Evolutionary conservation across 2,888 invertebrate species (phyloP).

Genomic region (Steromphala cineraria): DNA sequence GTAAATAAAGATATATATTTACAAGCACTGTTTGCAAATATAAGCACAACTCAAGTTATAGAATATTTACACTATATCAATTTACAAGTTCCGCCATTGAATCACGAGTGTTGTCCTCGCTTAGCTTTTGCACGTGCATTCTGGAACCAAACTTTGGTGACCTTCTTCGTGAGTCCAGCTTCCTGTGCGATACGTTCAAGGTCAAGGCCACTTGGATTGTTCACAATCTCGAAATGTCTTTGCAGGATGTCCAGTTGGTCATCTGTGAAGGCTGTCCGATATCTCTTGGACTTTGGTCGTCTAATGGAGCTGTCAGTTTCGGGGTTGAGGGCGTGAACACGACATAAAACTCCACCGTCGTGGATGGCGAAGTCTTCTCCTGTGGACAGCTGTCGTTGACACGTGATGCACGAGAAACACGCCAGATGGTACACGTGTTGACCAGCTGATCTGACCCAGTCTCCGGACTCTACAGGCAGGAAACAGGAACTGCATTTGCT

Average conservation of each 20-base stretch:
- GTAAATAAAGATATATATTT: too few species aligned
- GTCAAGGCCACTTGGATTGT: slow-evolving; percentile 98
- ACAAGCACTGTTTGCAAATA: too few species aligned
- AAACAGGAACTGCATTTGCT: neutral
- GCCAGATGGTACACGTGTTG: slow-evolving; percentile 96
- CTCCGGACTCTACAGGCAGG: slow-evolving; percentile 73
- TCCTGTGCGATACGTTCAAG: slow-evolving; percentile 97
- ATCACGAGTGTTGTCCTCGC: slow-evolving; percentile 53
- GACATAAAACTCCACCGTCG: slow-evolving; percentile 95
- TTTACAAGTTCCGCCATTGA: too few species aligned
- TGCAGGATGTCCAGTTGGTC: slow-evolving; percentile 94
- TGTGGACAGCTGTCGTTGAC: slow-evolving; percentile 75
- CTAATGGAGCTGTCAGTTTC: neutral
- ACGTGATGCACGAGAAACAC: slow-evolving; percentile 97
- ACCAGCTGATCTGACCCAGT: slow-evolving; percentile 97
- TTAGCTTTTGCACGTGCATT: slow-evolving; percentile 96
- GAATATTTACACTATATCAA: too few species aligned
- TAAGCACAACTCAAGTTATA: too few species aligned
- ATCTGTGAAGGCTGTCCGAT: slow-evolving; percentile 98
- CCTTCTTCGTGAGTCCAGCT: slow-evolving; percentile 81
- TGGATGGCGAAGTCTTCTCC: slow-evolving; percentile 98
- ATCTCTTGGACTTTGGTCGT: slow-evolving; percentile 92
- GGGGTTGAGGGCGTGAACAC: slow-evolving; percentile 84
- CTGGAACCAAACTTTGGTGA: slow-evolving; percentile 86
- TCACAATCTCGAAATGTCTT: slow-evolving; percentile 97